Evolutionary conservation across 2,113 vertebrate species (phyloP).

Genomic region (Noturus placidus): DNA sequence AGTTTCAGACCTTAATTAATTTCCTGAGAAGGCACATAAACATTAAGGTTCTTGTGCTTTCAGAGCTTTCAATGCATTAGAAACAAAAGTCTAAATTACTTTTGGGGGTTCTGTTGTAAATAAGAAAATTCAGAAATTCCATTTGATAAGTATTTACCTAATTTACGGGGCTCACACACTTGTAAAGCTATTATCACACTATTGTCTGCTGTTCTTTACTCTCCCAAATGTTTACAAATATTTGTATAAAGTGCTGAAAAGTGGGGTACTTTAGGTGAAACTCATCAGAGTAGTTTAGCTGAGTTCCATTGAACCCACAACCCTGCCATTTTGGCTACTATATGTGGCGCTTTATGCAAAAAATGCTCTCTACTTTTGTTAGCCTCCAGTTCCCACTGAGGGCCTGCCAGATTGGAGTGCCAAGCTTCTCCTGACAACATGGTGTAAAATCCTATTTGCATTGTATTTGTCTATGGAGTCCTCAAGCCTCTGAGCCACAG

Average conservation of each 20-base stretch:
- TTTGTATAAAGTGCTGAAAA: slow-evolving; percentile 30
- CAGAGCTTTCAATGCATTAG: slow-evolving; percentile 56
- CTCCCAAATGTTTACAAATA: slow-evolving; percentile 24
- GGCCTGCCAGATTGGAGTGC: slow-evolving; percentile 54
- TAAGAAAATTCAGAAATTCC: slow-evolving; percentile 54
- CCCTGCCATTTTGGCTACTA: slow-evolving; percentile 65
- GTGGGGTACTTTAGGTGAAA: slow-evolving; percentile 42
- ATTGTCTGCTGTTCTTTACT: slow-evolving; percentile 9
- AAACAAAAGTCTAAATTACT: slow-evolving; percentile 64
- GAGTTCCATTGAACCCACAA: slow-evolving; percentile 69
- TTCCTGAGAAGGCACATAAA: slow-evolving; percentile 43
- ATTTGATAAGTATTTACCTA: slow-evolving; percentile 18
- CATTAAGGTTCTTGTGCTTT: slow-evolving; percentile 44
- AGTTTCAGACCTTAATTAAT: slow-evolving; percentile 43
- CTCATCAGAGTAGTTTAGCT: slow-evolving; percentile 61
- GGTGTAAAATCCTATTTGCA: slow-evolving; percentile 74
- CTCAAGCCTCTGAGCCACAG: slow-evolving; percentile 55
- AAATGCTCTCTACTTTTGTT: slow-evolving; percentile 54
- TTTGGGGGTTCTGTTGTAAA: slow-evolving; percentile 64
- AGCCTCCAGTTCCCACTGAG: slow-evolving; percentile 56
- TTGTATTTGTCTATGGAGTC: slow-evolving; percentile 70
- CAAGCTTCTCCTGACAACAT: slow-evolving; percentile 59
- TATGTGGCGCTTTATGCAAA: slow-evolving; percentile 46
- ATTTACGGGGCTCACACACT: neutral
- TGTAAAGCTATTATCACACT: slow-evolving; percentile 11